Evolutionary conservation across 2,888 invertebrate genomes (phyloP).

Genomic region (Drosophila paranaensis): DNA sequence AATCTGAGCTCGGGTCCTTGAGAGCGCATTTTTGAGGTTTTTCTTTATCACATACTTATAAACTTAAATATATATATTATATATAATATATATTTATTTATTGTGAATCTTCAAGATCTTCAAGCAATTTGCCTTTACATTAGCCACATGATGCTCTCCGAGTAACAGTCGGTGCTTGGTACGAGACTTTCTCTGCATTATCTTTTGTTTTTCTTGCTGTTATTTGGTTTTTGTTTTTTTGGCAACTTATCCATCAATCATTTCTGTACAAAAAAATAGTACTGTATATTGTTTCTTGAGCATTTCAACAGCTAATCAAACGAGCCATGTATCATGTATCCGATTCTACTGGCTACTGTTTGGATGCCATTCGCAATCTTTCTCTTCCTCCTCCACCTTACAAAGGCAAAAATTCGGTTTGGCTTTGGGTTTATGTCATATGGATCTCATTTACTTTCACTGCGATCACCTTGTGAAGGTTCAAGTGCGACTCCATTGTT

Average conservation of each 20-base stretch:
- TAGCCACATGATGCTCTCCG: neutral
- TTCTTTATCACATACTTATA: neutral
- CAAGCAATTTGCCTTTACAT: neutral
- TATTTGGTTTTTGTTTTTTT: neutral
- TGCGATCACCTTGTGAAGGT: constrained; percentile 72
- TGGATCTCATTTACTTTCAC: constrained; percentile 64
- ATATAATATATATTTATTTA: neutral
- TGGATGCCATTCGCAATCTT: neutral
- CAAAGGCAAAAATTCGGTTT: constrained; percentile 29
- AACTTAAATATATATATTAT: neutral
- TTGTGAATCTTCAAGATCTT: no score
- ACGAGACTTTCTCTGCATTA: constrained; percentile 50
- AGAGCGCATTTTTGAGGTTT: neutral
- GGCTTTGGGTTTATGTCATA: constrained; percentile 57
- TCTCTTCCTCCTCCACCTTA: neutral
- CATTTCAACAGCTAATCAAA: constrained; percentile 13
- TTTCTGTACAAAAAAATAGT: neutral
- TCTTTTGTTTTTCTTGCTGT: constrained; percentile 1
- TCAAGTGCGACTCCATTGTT: constrained; percentile 67
- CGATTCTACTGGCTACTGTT: constrained; percentile 31
- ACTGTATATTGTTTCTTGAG: constrained; percentile 4
- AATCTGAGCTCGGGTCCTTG: constrained; percentile 9
- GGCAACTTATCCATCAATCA: constrained; percentile 51
- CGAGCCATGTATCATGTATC: neutral
- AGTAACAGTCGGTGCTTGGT: constrained; percentile 18